Conservation (phyloP, 2,888 invertebrate genomes). For the Trachelus stipa region DNA sequence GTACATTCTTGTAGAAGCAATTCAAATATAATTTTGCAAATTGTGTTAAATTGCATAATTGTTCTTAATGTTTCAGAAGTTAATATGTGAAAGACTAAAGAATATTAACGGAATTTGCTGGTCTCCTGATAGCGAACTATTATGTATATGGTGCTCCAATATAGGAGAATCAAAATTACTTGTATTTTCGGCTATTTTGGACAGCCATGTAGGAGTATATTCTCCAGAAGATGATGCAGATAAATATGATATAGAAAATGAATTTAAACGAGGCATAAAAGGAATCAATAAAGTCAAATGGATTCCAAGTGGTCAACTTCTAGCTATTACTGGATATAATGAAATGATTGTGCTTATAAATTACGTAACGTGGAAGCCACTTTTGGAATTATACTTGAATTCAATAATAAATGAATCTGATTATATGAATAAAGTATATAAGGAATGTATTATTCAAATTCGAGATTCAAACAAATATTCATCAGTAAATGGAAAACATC, state of each 20-base stretch:
- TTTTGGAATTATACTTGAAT: constrained; percentile 50
- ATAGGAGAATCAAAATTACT: constrained; percentile 53
- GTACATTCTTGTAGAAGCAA: not conserved
- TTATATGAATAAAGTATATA: constrained; percentile 55
- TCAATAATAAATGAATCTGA: constrained; percentile 54
- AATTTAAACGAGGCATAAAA: constrained; percentile 36
- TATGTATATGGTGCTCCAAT: constrained; percentile 60
- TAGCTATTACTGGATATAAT: constrained; percentile 58
- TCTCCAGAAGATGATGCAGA: constrained; percentile 37
- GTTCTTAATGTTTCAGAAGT: constrained; percentile 48
- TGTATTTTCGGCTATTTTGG: constrained; percentile 52
- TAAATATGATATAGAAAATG: not conserved
- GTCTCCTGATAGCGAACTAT: constrained; percentile 59
- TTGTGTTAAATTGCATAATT: too few relatives aligned
- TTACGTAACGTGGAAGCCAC: constrained; percentile 58
- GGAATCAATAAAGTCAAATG: constrained; percentile 59
- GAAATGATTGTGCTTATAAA: constrained; percentile 59
- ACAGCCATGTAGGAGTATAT: constrained; percentile 55
- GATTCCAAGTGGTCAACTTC: constrained; percentile 58
- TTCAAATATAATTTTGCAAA: not conserved
- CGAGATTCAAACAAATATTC: constrained; percentile 37
- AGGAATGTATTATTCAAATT: constrained; percentile 45
- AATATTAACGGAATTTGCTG: constrained; percentile 57
- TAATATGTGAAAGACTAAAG: constrained; percentile 55
- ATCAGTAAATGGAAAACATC: constrained; percentile 34